Base-by-base conservation (phyloP, 23 tunicate genomes). In the Halocynthia aurantium region DNA sequence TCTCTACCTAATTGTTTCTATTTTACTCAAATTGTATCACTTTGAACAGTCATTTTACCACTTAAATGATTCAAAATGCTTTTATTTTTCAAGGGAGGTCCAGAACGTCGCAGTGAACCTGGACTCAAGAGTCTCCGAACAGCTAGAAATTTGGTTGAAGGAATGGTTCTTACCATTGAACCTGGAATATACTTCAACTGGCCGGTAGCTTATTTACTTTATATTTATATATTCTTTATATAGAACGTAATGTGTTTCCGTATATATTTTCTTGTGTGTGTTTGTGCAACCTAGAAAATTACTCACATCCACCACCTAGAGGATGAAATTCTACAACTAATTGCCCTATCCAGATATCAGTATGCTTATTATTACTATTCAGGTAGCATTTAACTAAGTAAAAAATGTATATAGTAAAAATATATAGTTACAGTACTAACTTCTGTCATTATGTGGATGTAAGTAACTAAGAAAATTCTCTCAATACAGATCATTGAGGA, bases 111-210 rank as follows among this genome's bases (percentile, higher is more conserved):
- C 31, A 78, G 52, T 6, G 92, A 92, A 73, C 75, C 88, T 8
- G 98, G 98, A 6, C 71, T 92, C 8, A 55, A 77, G 40, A 92
- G 98, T 80, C 58, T 92, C 8, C 77, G 98, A 61, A 92, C 98
- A 19, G 91, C 98, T 8, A 82, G 98, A 7, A 75, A 73, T 7
- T 82, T 92, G 92, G 49, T 71, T 62, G 88, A 71, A 10, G 98
- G 98, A 7, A 92, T 92, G 98, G 98, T 92, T 69, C 80, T 92
- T 9, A 92, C 98, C 50, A 83, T 86, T 50, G 98, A 92, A 62
- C 98, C 98, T 52, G 98, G 98, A 54, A 92, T 92, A 22, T 92
- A 92, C 69, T 92, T 92, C 88, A 92, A 92, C 63, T 83, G 88
- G 89, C 77, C 98, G 76, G 98, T 86, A 52, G 69, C 87, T 83